Evolutionary conservation across 64 coral and sea anemone genomes (phyloP).

Genomic region (Montipora cactus): DNA sequence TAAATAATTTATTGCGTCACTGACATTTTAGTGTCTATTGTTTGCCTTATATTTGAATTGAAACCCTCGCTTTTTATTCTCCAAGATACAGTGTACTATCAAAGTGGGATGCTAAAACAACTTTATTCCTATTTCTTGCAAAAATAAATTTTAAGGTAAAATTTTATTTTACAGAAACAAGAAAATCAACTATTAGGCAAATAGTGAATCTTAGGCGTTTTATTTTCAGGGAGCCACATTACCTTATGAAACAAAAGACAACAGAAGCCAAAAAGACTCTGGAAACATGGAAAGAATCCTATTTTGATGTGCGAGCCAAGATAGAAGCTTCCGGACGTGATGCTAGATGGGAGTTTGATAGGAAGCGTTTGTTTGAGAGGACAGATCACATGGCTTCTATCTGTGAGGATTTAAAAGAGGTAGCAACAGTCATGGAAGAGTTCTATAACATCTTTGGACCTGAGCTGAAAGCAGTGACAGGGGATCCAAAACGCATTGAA

Average conservation of each 20-base stretch:
- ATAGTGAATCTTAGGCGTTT: neutral
- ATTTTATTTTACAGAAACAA: neutral
- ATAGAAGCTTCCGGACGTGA: slow-evolving; percentile 97
- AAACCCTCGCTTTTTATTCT: no score
- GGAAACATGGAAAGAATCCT: slow-evolving; percentile 93
- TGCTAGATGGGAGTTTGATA: slow-evolving; percentile 98
- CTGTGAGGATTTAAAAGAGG: slow-evolving; percentile 95
- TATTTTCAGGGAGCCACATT: slow-evolving; percentile 74
- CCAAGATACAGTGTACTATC: no score
- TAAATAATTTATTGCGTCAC: no score
- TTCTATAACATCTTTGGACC: slow-evolving; percentile 99
- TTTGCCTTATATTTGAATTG: no score
- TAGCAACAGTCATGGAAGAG: slow-evolving; percentile 97
- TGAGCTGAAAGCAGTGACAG: slow-evolving; percentile 96
- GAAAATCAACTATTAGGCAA: no score
- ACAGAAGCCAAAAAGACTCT: slow-evolving; percentile 92
- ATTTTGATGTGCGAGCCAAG: slow-evolving; percentile 98
- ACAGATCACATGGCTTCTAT: slow-evolving; percentile 99
- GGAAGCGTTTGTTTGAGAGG: slow-evolving; percentile 96
- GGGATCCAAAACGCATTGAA: slow-evolving; percentile 98
- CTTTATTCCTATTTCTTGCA: no score
- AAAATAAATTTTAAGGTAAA: no score
- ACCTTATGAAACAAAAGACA: slow-evolving; percentile 86
- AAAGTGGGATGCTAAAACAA: no score
- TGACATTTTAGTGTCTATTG: no score